These are phyloP conservation scores for Zaprionus ghesquierei DNA, from an alignment of 1,140 invertebrate genomes.

Conservation along the genomic window DNA sequence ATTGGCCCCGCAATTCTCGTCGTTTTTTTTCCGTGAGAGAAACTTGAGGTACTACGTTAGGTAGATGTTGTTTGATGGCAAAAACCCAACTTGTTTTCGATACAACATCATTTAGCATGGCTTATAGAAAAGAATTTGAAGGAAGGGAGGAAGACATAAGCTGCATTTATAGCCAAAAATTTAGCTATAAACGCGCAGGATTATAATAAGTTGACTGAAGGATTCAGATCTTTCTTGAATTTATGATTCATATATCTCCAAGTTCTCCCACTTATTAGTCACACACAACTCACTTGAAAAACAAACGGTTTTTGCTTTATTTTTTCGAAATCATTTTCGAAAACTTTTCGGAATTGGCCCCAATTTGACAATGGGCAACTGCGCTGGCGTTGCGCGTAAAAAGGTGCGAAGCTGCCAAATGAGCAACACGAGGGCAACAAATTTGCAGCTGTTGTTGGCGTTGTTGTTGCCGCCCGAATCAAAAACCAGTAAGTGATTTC, in stretches of 20 bases:
- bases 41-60: not conserved
- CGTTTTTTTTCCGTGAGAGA: not conserved
- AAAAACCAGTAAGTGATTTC: conserved; percentile 78
- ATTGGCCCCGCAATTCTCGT: conserved; percentile 19
- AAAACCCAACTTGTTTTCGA: not conserved
- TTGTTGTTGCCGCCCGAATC: conserved; percentile 50
- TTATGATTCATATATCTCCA: not conserved
- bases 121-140: no score
- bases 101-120: not conserved
- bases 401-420: conserved; percentile 74
- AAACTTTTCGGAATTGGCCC: conserved; percentile 43
- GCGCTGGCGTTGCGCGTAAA: not conserved
- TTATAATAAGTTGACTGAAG: no score
- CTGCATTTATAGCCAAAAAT: no score
- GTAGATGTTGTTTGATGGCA: not conserved
- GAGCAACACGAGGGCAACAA: conserved; percentile 73
- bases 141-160: not conserved
- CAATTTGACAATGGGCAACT: conserved; percentile 49
- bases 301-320: not conserved
- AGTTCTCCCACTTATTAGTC: conserved; percentile 20
- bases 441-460: conserved; percentile 64
- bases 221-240: no score
- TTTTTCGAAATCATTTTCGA: conserved; percentile 36
- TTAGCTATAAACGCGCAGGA: no score
- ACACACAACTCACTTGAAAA: not conserved